Percentiles rank a stretch among this genome's conserved stretches.
Evolutionary conservation across 2,113 vertebrate species (phyloP).

Genomic region (Porphyrio hochstetteri): DNA sequence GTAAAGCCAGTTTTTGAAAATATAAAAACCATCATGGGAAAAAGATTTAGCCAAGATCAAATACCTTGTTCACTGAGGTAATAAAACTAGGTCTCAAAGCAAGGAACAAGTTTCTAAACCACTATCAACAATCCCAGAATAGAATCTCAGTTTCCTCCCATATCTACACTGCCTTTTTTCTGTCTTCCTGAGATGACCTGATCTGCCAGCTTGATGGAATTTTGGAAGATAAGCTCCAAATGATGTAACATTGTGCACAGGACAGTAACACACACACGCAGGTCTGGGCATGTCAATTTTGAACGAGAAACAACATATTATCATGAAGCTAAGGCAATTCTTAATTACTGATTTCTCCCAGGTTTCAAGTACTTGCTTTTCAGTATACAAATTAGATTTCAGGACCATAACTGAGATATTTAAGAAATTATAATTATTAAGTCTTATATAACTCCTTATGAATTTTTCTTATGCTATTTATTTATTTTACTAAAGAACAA

Average conservation of each 20-base stretch:
- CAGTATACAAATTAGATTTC: background rate
- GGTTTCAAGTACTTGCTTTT: background rate
- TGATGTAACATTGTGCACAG: background rate
- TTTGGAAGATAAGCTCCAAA: background rate
- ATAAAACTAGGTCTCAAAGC: background rate
- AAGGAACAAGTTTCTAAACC: background rate
- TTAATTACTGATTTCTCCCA: background rate
- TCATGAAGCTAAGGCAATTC: background rate
- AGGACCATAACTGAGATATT: background rate
- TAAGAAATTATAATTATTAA: background rate
- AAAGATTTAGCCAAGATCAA: background rate
- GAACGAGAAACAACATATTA: background rate
- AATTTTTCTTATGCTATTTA: background rate
- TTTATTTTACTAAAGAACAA: background rate
- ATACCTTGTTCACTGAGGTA: background rate
- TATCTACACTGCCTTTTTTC: background rate
- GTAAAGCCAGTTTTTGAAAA: background rate
- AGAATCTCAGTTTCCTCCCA: background rate
- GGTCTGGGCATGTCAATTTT: background rate
- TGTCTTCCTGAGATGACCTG: background rate
- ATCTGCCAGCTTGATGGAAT: background rate
- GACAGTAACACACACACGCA: background rate
- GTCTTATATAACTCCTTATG: background rate
- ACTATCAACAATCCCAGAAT: background rate
- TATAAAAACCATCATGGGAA: rapidly evolving